phyloP scores from a whole-genome alignment of 2,797 vertebrate species.

The Aulostomus chinensis region DNA sequence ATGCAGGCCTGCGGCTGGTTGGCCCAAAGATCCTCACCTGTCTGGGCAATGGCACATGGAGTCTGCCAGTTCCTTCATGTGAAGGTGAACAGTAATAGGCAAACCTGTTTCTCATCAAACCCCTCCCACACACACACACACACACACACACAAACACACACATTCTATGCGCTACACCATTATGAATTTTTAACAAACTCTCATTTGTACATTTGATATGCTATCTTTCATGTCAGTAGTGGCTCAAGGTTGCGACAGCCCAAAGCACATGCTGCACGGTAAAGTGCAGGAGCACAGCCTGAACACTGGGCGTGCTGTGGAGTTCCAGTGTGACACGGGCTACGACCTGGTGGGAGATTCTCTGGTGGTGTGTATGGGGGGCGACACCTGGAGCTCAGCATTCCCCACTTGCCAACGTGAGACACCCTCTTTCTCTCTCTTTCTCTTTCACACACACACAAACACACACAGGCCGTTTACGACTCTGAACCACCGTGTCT shows the following conservation, averaged over 20 bases:
- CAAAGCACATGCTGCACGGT: slow-evolving; percentile 81
- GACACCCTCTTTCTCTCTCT: slow-evolving; percentile 40
- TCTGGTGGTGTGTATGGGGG: slow-evolving; percentile 82
- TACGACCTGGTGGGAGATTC: slow-evolving; percentile 86
- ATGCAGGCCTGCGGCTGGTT: slow-evolving; percentile 76
- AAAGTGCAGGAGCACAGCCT: slow-evolving; percentile 81
- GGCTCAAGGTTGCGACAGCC: slow-evolving; percentile 81
- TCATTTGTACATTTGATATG: no score
- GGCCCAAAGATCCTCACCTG: slow-evolving; percentile 83
- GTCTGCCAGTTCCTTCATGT: slow-evolving; percentile 86
- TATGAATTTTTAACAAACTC: no score
- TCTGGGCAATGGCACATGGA: slow-evolving; percentile 88
- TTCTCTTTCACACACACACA: not conserved
- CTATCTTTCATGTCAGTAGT: slow-evolving; percentile 29
- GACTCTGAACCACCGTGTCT: no score
- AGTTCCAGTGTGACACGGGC: slow-evolving; percentile 87
- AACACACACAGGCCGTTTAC: not conserved
- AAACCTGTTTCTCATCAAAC: no score
- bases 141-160: no score
- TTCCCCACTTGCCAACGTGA: slow-evolving; percentile 90
- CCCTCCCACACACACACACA: no score
- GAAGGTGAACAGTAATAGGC: slow-evolving; percentile 58
- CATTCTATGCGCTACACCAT: no score
- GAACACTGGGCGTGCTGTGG: slow-evolving; percentile 79
- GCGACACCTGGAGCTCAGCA: slow-evolving; percentile 86